These are phyloP conservation scores for Pseudochaenichthys georgianus DNA, from an alignment of 2,797 vertebrate genomes.

Conservation along the genomic window DNA sequence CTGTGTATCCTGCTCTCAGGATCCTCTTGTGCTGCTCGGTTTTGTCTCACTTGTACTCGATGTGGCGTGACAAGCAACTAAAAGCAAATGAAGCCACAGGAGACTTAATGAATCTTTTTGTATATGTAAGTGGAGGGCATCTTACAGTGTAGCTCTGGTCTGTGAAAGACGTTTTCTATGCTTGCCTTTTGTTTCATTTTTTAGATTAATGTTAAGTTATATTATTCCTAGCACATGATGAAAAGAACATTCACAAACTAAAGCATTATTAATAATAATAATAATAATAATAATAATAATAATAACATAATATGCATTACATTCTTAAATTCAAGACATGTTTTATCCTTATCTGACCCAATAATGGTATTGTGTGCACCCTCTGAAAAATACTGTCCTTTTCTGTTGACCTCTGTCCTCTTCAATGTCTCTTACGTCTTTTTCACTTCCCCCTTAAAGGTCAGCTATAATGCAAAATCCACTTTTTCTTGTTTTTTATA, in stretches of 20 bases:
- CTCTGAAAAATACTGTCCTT: constrained; percentile 27
- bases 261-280: too few species aligned
- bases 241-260: too few species aligned
- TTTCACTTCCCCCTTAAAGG: constrained; percentile 34
- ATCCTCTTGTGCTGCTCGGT: constrained; percentile 32
- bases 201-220: too few species aligned
- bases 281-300: too few species aligned
- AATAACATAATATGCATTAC: too few species aligned
- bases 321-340: too few species aligned
- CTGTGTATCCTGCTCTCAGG: constrained; percentile 34
- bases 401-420: constrained; percentile 38
- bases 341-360: constrained; percentile 52
- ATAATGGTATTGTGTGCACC: constrained; percentile 51
- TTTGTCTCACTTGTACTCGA: constrained; percentile 40
- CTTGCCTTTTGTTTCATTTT: constrained; percentile 20
- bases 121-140: constrained; percentile 13
- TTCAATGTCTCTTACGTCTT: constrained; percentile 28
- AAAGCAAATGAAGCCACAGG: constrained; percentile 26
- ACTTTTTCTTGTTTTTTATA: too few species aligned
- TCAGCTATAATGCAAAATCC: too few species aligned
- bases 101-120: constrained; percentile 44
- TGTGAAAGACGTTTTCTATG: constrained; percentile 12
- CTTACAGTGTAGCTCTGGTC: constrained; percentile 12
- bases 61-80: constrained; percentile 40
- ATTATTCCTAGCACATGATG: too few species aligned